Evolutionary conservation across 2,888 invertebrate species (phyloP).

Genomic region (Microctonus aethiopoides): DNA sequence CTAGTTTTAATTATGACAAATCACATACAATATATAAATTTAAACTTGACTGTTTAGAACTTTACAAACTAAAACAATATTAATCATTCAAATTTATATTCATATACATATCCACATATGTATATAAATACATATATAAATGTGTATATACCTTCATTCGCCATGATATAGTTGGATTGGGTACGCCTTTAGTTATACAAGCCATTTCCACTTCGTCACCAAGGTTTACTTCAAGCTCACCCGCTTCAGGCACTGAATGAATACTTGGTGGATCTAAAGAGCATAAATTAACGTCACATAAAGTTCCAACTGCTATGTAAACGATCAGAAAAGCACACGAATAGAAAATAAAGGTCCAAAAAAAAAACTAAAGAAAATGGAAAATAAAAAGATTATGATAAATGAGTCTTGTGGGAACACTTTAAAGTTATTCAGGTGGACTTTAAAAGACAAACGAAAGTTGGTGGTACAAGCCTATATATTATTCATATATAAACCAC

Average conservation of each 20-base stretch:
- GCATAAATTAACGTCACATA: background rate
- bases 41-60: background rate
- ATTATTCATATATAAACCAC: background rate
- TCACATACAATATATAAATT: background rate
- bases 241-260: conserved; percentile 75
- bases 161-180: conserved; percentile 81
- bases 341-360: no score
- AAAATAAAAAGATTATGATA: background rate
- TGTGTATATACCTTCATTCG: conserved; percentile 71
- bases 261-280: conserved; percentile 75
- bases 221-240: conserved; percentile 78
- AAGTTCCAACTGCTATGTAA: conserved; percentile 33
- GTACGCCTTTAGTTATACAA: conserved; percentile 79
- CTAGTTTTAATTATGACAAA: conserved; percentile 58
- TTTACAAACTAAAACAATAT: background rate
- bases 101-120: no score
- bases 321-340: background rate
- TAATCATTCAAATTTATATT: background rate
- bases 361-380: background rate
- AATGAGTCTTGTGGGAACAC: conserved; percentile 6
- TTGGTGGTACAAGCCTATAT: background rate
- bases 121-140: no score
- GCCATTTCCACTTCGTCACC: conserved; percentile 81
- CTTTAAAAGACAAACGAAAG: conserved; percentile 8
- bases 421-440: conserved; percentile 7